These are phyloP conservation scores for Antheraea assamensis DNA, from an alignment of 2,888 invertebrate genomes.

Conservation along the genomic window DNA sequence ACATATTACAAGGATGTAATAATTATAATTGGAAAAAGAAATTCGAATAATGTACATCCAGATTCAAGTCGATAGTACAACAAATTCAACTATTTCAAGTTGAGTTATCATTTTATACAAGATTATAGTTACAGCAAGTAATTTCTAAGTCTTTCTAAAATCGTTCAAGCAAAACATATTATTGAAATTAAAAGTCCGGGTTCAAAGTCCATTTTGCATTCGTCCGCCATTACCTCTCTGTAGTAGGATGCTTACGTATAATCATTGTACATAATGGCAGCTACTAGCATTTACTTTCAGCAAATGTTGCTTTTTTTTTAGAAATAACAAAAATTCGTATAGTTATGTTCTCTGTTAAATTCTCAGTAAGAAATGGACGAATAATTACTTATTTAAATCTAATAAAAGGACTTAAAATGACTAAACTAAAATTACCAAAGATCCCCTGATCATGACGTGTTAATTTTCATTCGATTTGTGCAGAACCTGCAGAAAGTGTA, in stretches of 20 bases:
- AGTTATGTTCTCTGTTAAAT: background rate
- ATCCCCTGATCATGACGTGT: background rate
- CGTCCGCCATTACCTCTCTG: background rate
- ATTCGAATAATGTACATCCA: no score
- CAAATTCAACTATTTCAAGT: no score
- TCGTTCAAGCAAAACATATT: background rate
- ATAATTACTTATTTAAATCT: background rate
- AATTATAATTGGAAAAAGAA: no score
- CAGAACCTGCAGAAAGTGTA: background rate
- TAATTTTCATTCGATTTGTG: background rate
- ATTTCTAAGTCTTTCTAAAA: background rate
- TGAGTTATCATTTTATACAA: background rate
- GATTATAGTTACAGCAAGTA: background rate
- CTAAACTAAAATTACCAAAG: background rate
- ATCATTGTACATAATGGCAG: background rate
- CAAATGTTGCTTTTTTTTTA: background rate
- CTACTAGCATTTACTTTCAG: background rate
- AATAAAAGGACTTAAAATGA: background rate
- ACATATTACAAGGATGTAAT: no score
- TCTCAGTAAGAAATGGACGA: background rate
- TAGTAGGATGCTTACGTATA: background rate
- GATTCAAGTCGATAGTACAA: no score
- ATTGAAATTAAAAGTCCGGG: background rate
- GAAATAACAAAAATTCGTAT: background rate
- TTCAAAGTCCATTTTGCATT: conserved; percentile 14